These are phyloP conservation scores for Cynoglossus semilaevis DNA, from an alignment of 2,113 vertebrate genomes.

Conservation along the genomic window DNA sequence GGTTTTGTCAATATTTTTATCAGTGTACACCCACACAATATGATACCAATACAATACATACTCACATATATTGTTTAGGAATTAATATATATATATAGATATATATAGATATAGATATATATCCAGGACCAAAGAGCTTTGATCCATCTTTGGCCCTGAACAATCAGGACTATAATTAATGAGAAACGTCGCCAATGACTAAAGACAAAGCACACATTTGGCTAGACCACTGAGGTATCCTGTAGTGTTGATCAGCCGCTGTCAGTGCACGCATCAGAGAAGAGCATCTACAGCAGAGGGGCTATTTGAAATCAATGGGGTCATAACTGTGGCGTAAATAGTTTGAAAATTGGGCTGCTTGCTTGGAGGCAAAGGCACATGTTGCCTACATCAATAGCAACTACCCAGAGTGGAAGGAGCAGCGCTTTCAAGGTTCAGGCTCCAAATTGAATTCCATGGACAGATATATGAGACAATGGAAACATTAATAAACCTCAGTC, in stretches of 20 bases:
- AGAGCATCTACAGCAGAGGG: constrained; percentile 47
- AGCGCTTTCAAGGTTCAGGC: constrained; percentile 36
- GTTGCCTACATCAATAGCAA: constrained; percentile 61
- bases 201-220: constrained; percentile 58
- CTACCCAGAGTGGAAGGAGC: constrained; percentile 57
- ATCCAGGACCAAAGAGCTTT: constrained; percentile 24
- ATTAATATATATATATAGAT: no score
- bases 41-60: no score
- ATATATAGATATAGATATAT: no score
- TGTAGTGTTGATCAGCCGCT: constrained; percentile 49
- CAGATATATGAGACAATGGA: constrained; percentile 63
- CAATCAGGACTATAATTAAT: constrained; percentile 34
- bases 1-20: no score
- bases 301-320: constrained; percentile 66
- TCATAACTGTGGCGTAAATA: constrained; percentile 67
- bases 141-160: constrained; percentile 17
- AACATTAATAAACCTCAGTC: constrained; percentile 64
- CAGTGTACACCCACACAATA: no score
- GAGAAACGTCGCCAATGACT: constrained; percentile 13
- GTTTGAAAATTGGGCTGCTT: constrained; percentile 63
- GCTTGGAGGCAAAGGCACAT: constrained; percentile 51
- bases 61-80: no score
- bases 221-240: constrained; percentile 42
- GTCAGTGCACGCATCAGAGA: constrained; percentile 56
- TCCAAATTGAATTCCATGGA: constrained; percentile 66